Conservation (phyloP, 1,140 invertebrate genomes). For the Dendrolimus kikuchii region DNA sequence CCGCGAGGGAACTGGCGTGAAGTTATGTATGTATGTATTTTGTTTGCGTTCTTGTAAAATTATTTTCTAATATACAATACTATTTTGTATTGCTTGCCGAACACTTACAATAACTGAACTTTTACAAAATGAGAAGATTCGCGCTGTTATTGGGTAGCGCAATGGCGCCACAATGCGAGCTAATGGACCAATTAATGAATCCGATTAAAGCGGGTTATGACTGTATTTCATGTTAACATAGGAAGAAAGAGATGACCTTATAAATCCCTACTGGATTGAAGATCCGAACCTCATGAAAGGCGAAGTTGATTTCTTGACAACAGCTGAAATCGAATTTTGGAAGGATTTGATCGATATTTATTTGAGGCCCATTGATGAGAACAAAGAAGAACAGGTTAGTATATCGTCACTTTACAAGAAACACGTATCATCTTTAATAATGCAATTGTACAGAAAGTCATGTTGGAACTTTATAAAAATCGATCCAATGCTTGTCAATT, state of each 20-base stretch:
- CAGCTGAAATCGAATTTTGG: constrained; percentile 92
- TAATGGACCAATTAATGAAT: not conserved
- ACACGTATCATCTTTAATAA: not conserved
- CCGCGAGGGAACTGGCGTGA: too few relatives aligned
- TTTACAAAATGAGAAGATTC: too few relatives aligned
- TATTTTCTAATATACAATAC: too few relatives aligned
- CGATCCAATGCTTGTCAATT: too few relatives aligned
- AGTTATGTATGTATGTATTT: too few relatives aligned
- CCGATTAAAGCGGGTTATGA: not conserved
- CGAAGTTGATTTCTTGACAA: constrained; percentile 88
- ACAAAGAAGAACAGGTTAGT: constrained; percentile 85
- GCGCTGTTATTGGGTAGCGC: too few relatives aligned
- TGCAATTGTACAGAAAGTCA: not conserved
- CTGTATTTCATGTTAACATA: constrained; percentile 17
- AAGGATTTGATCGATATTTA: constrained; percentile 94
- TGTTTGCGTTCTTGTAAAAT: too few relatives aligned
- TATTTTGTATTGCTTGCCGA: too few relatives aligned
- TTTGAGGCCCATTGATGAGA: constrained; percentile 93
- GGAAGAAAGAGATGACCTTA: constrained; percentile 85
- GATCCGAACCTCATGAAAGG: constrained; percentile 91
- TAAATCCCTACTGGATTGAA: constrained; percentile 96
- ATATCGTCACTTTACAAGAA: not conserved
- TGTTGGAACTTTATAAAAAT: too few relatives aligned
- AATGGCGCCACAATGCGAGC: too few relatives aligned
- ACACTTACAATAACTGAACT: too few relatives aligned